Evolutionary conservation across 2,888 invertebrate species (phyloP).

Genomic region (Ochropacha duplaris): DNA sequence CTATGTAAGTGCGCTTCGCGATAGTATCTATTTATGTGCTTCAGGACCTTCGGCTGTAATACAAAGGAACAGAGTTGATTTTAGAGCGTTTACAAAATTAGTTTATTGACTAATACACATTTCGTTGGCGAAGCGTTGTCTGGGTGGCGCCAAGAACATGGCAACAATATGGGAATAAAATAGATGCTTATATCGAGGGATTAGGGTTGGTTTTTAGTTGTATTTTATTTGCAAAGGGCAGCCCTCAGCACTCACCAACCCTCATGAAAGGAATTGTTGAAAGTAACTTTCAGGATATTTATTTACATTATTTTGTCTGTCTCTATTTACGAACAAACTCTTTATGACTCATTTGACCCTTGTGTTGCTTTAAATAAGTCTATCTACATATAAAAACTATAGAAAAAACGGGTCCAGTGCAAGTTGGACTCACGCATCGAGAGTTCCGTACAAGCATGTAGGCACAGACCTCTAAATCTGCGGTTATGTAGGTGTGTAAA

Average conservation of each 20-base stretch:
- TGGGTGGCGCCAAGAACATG: conserved; percentile 45
- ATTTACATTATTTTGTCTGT: background rate
- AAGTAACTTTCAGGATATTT: conserved; percentile 1
- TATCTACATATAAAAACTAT: no score
- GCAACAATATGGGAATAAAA: conserved; percentile 7
- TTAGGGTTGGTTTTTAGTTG: conserved; percentile 1
- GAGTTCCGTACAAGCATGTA: no score
- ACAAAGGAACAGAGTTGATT: background rate
- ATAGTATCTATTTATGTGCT: conserved; percentile 11
- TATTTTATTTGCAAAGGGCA: background rate
- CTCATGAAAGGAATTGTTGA: background rate
- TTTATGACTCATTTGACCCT: background rate
- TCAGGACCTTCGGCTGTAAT: conserved; percentile 16
- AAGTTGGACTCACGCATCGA: no score
- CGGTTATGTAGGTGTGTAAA: no score
- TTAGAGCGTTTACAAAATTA: conserved; percentile 7
- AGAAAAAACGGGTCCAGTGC: no score
- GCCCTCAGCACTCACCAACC: background rate
- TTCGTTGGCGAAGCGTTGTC: conserved; percentile 46
- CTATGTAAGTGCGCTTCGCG: conserved; percentile 32
- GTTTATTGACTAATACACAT: conserved; percentile 27
- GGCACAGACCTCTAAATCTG: no score
- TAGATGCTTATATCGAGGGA: background rate
- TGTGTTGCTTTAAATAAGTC: no score
- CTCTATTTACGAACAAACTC: background rate